Evolutionary conservation across 2,888 invertebrate genomes (phyloP).

Genomic region (Muschampia plurimacula): DNA sequence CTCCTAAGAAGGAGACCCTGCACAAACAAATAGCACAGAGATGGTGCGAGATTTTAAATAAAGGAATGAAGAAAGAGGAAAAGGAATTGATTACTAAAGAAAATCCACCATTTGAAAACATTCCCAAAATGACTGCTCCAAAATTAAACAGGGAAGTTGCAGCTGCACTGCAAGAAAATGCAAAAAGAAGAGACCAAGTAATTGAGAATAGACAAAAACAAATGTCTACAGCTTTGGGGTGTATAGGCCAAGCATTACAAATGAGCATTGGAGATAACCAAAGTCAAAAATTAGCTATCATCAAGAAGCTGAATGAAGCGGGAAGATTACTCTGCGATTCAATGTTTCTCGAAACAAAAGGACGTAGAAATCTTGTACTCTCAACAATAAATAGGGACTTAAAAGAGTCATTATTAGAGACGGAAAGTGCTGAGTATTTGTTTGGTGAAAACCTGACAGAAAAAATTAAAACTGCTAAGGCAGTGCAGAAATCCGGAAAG

Average conservation of each 20-base stretch:
- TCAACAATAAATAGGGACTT: not conserved
- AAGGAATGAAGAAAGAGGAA: not conserved
- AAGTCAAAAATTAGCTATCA: not conserved
- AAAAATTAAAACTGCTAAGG: not conserved
- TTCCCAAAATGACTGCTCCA: conserved; percentile 5
- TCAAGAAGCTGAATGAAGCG: not conserved
- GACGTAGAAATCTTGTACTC: not conserved
- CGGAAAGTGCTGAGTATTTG: not conserved
- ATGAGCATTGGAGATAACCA: not conserved
- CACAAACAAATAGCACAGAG: conserved; percentile 5
- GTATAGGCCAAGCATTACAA: conserved; percentile 1
- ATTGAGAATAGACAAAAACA: conserved; percentile 1
- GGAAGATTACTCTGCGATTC: not conserved
- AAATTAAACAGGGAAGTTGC: not conserved
- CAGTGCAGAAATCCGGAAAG: not conserved
- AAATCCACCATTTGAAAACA: conserved; percentile 3
- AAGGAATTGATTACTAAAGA: not conserved
- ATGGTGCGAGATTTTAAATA: not conserved
- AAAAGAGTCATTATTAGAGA: not conserved
- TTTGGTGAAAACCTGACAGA: not conserved
- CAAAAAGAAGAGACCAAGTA: not conserved
- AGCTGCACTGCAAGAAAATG: not conserved
- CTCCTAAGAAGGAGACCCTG: not conserved
- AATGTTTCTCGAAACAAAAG: not conserved
- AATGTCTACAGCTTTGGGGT: not conserved